phyloP scores from a whole-genome alignment of 2,113 vertebrate genomes.

The Aphelocoma coerulescens region DNA sequence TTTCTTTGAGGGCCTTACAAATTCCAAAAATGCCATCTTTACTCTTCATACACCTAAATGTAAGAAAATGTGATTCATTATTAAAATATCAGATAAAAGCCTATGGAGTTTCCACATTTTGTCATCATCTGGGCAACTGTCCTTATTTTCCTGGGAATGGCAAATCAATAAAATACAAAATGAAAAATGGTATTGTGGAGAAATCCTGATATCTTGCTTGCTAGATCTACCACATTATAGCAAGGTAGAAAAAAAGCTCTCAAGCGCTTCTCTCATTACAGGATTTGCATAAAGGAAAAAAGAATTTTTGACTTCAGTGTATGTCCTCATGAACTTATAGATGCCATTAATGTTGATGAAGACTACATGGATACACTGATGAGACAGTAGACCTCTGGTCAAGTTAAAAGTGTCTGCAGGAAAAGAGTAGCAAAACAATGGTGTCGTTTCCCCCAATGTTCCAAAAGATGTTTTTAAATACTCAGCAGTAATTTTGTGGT shows the following conservation, averaged over 20 bases:
- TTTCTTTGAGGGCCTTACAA: not conserved
- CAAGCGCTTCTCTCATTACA: not conserved
- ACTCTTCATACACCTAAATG: not conserved
- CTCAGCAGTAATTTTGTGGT: not conserved
- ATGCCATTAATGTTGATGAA: not conserved
- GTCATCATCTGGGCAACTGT: not conserved
- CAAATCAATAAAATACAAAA: not conserved
- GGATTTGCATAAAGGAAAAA: not conserved
- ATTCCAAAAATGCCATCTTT: not conserved
- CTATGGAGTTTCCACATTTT: not conserved
- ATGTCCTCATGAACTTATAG: not conserved
- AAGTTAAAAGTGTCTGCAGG: not conserved
- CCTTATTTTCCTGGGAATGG: not conserved
- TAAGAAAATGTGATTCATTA: not conserved
- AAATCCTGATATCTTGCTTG: not conserved
- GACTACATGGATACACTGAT: not conserved
- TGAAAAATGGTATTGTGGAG: not conserved
- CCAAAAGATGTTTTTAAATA: not conserved
- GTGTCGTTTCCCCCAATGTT: not conserved
- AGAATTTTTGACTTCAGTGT: not conserved
- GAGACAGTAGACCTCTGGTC: not conserved
- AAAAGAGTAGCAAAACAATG: not conserved
- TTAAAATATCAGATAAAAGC: not conserved
- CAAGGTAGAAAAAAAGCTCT: not conserved
- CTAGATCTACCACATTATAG: not conserved